Percentiles rank a stretch among this genome's conserved stretches.
Evolutionary conservation across 2,113 vertebrate genomes (phyloP).

Genomic region (Malurus alboscapulatus): DNA sequence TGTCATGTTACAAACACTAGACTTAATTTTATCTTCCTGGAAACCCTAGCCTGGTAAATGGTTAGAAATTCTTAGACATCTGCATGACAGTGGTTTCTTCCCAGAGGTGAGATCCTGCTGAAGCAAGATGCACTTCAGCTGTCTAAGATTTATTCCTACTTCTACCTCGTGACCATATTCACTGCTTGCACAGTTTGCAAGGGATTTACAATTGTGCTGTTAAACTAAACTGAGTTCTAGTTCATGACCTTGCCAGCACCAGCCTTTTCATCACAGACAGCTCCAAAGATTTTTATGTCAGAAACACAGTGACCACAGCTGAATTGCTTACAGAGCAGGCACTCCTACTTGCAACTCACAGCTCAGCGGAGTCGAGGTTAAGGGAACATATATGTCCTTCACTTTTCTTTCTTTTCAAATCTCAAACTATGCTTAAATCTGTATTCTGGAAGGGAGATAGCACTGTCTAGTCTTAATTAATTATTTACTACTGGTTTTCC

Average conservation of each 20-base stretch:
- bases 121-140: not conserved
- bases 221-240: not conserved
- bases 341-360: not conserved
- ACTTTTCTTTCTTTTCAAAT: not conserved
- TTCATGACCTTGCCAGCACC: not conserved
- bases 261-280: not conserved
- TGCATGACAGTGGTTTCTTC: fast-evolving
- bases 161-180: fast-evolving
- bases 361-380: not conserved
- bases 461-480: not conserved
- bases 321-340: not conserved
- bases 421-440: not conserved
- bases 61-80: too few species aligned
- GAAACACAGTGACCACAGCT: not conserved
- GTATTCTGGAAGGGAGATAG: not conserved
- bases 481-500: not conserved
- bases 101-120: not conserved
- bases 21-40: not conserved
- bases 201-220: not conserved
- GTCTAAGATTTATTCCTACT: not conserved
- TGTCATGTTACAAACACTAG: not conserved
- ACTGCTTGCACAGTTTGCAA: not conserved
- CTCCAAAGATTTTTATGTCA: not conserved
- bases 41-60: not conserved
- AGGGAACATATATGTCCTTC: not conserved